Evolutionary conservation across 2,888 invertebrate species (phyloP), one percentile per base, ranked within the genome.

Genomic region (Mycalesis mineus): DNA sequence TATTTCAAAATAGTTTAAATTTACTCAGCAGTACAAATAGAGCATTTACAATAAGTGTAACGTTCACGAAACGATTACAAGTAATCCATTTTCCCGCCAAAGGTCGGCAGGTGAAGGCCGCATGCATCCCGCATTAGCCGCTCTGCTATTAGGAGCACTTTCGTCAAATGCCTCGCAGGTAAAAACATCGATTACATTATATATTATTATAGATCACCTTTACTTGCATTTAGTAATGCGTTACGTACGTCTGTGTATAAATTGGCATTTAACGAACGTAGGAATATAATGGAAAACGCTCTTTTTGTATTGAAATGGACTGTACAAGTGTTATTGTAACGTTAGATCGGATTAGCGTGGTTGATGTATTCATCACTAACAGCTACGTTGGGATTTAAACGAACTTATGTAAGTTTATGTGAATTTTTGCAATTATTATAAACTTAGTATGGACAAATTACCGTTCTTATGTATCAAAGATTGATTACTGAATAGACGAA

Each of bases 41-140:
- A n/a, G 22, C 5, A 22, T 2, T 22, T 22, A 22, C 22, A 22
- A 5, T 5, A 22, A 45, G 17, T 22, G n/a, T 22, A 42, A 5
- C n/a, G 17, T 29, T 15, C 7, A n/a, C 15, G 3, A 42, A 52
- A 42, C 8, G 17, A 52, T 52, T 31, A 28, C 14, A 55, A 53
- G 14, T 28, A 50, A 57, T 45, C 31, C 31, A 58, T 60, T 55
- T 60, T 14, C 42, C 47, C 37, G 15, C 1, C 29, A 60, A 60
- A 57, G 55, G 52, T 55, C 61, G 52, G 39, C 55, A 56, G 60
- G 44, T 47, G 53, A 52, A 53, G 41, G 48, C 55, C 52, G 55
- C 58, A 55, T 52, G 58, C 44, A 53, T 53, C 13, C 47, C 47
- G 36, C 39, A 14, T 37, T 28, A 39, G 49, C 51, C 55, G 61